phyloP scores from a whole-genome alignment of 2,113 vertebrate species.

The Ceyx melanurus region DNA sequence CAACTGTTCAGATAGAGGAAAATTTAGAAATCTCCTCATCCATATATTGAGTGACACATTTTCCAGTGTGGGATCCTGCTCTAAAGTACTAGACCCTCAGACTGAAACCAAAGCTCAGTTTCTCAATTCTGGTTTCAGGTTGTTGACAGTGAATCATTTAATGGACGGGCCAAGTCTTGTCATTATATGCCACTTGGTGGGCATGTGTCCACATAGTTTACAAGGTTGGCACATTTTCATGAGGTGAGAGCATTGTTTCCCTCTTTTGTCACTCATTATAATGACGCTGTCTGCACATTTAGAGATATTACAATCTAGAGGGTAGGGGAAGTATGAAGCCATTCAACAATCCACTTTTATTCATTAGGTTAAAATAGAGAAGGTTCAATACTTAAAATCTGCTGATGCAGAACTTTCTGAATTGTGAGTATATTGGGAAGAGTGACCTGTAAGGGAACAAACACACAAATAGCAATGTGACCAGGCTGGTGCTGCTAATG shows the following conservation, averaged over 20 bases:
- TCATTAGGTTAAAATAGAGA: background rate
- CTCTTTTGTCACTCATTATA: background rate
- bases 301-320: background rate
- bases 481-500: background rate
- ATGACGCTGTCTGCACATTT: background rate
- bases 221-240: background rate
- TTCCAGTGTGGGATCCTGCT: background rate
- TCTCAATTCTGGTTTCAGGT: background rate
- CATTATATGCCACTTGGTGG: background rate
- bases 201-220: background rate
- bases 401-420: background rate
- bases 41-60: background rate
- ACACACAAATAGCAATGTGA: background rate
- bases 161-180: background rate
- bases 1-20: background rate
- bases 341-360: background rate
- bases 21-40: rapidly evolving
- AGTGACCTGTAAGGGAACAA: background rate
- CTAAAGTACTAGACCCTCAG: background rate
- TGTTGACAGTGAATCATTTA: background rate
- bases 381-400: background rate
- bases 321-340: background rate
- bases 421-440: background rate
- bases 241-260: background rate
- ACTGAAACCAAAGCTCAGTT: background rate